Evolutionary conservation across 2,888 invertebrate species (phyloP).

Genomic region (Sarcophaga caerulescens): DNA sequence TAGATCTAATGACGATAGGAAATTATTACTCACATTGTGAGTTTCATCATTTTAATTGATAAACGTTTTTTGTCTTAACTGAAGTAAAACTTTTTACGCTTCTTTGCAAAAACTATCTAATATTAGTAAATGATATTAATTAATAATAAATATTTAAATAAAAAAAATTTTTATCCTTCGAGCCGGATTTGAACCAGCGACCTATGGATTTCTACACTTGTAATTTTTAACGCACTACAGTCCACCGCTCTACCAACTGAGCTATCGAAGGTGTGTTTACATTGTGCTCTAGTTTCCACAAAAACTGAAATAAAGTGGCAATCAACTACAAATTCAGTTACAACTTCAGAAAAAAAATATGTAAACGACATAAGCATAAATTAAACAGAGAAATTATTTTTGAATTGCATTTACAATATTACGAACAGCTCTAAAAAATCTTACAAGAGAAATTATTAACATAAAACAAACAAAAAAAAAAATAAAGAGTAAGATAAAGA

Average conservation of each 20-base stretch:
- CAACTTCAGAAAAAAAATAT: neutral
- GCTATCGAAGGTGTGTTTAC: conserved; percentile 42
- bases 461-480: neutral
- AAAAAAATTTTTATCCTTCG: conserved; percentile 81
- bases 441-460: no score
- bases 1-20: no score
- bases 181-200: conserved; percentile 87
- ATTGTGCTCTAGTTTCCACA: neutral
- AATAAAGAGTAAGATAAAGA: no score
- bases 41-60: no score
- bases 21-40: no score
- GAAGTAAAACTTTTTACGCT: no score
- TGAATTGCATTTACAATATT: no score
- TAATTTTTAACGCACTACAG: conserved; percentile 68
- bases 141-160: neutral
- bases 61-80: no score
- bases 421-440: no score
- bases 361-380: neutral
- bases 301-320: neutral
- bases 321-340: neutral
- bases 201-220: conserved; percentile 83
- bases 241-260: conserved; percentile 74
- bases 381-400: no score
- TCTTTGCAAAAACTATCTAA: no score
- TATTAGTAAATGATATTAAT: no score